phyloP scores from a whole-genome alignment of 2,797 vertebrate genomes.

The Mergus octosetaceus region DNA sequence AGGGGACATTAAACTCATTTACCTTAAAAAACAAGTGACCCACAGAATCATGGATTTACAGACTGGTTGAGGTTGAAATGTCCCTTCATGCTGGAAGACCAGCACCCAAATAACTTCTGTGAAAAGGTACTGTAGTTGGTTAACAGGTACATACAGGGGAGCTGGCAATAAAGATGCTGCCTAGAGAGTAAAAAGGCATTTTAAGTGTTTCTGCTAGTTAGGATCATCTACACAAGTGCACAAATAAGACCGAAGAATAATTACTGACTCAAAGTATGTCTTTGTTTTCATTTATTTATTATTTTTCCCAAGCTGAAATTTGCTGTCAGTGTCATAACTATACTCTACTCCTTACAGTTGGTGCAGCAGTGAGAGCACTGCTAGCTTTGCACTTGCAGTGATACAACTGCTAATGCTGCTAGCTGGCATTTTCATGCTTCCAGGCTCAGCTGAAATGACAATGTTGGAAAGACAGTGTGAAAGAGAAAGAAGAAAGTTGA shows the following conservation, averaged over 20 bases:
- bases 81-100: background rate
- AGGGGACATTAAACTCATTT: background rate
- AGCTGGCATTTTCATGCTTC: conserved; percentile 18
- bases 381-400: background rate
- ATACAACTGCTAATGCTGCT: background rate
- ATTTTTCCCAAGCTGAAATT: background rate
- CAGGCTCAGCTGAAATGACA: conserved; percentile 23
- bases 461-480: background rate
- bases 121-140: background rate
- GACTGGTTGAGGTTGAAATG: background rate
- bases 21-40: background rate
- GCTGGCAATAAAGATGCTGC: background rate
- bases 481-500: conserved; percentile 29
- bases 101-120: background rate
- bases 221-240: background rate
- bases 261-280: background rate
- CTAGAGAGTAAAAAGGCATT: background rate
- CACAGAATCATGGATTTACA: background rate
- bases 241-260: background rate
- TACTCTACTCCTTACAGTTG: background rate
- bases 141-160: background rate
- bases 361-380: background rate
- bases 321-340: background rate
- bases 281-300: background rate
- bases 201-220: background rate